Percentiles rank a stretch among this genome's conserved stretches.
Evolutionary conservation across 1,140 invertebrate genomes (phyloP).

Genomic region (Amyelois transitella): DNA sequence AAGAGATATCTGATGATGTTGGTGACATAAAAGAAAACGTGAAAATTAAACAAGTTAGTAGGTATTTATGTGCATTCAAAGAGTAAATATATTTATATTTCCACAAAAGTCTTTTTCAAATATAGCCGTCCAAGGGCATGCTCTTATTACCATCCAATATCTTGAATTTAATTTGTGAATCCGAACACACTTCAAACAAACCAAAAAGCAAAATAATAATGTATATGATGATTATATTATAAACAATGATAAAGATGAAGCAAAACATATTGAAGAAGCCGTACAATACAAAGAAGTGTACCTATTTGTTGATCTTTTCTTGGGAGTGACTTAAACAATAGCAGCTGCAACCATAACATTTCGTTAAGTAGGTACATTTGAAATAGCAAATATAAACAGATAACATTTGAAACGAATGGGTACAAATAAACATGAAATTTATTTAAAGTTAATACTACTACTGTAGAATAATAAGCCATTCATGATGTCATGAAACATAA

Average conservation of each 20-base stretch:
- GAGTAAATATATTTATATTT: neutral
- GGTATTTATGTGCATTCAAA: too few species aligned
- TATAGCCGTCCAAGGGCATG: neutral
- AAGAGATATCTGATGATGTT: neutral
- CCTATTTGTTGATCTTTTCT: constrained; percentile 66
- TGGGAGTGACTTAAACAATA: constrained; percentile 72
- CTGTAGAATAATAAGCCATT: neutral
- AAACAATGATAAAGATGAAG: constrained; percentile 22
- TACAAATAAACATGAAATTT: neutral
- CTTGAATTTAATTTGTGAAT: neutral
- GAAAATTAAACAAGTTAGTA: too few species aligned
- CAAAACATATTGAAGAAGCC: constrained; percentile 45
- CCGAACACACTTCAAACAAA: constrained; percentile 16
- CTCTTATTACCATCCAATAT: neutral
- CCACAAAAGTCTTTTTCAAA: neutral
- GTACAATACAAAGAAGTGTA: constrained; percentile 60
- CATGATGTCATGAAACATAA: neutral
- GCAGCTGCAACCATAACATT: constrained; percentile 66
- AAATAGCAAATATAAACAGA: constrained; percentile 8
- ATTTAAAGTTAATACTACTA: neutral
- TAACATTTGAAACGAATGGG: constrained; percentile 1
- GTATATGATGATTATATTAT: constrained; percentile 10
- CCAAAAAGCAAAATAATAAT: constrained; percentile 1
- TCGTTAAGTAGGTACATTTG: constrained; percentile 44
- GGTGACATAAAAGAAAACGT: too few species aligned